Percentiles rank a stretch among this genome's conserved stretches.
Conservation (phyloP, 2,113 vertebrate genomes). For the Rutilus rutilus region DNA sequence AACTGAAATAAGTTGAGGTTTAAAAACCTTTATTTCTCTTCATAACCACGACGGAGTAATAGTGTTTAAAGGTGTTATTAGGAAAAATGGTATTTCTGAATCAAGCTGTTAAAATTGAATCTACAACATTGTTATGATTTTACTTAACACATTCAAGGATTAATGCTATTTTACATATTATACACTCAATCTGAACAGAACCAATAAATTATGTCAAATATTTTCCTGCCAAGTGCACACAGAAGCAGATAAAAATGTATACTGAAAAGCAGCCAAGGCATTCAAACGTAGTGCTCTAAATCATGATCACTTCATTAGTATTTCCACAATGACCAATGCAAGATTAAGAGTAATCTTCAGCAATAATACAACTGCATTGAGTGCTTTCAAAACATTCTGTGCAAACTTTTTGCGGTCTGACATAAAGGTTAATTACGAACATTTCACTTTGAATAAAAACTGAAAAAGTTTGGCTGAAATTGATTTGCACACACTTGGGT, state of each 20-base stretch:
- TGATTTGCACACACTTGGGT: not conserved
- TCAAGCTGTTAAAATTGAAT: not conserved
- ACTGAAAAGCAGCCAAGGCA: not conserved
- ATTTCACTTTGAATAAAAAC: not conserved
- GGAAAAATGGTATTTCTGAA: not conserved
- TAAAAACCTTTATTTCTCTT: conserved; percentile 23
- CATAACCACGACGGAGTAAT: not conserved
- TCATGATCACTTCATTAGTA: not conserved
- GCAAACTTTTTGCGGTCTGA: not conserved
- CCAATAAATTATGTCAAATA: conserved; percentile 19
- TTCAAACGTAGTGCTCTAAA: not conserved
- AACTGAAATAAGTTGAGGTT: not conserved
- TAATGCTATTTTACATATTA: conserved; percentile 3
- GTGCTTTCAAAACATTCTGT: not conserved
- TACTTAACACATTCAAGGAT: not conserved
- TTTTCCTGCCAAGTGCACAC: not conserved
- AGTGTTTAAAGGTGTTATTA: not conserved
- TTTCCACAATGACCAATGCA: conserved; percentile 9
- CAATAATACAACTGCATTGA: conserved; percentile 4
- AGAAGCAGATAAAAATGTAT: not conserved
- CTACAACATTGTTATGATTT: not conserved
- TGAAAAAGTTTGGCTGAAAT: not conserved
- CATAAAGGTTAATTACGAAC: not conserved
- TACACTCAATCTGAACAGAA: not conserved
- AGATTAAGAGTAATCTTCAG: not conserved